Base-by-base conservation (phyloP, 92 coral and sea anemone genomes). In the Phenganax subtilis region DNA sequence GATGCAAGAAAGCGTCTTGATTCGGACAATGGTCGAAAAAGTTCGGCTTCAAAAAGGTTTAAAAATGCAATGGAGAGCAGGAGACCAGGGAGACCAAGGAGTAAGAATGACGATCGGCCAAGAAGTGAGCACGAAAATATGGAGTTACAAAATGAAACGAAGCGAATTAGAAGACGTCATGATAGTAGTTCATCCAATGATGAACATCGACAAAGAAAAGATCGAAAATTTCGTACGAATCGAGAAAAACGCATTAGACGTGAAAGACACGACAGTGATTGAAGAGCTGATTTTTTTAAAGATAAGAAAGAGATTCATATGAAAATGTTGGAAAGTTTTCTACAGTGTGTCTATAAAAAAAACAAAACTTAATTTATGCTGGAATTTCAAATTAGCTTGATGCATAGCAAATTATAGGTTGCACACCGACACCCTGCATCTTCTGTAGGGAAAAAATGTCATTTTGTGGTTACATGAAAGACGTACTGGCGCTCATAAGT, bases 221-320 rank as follows among this genome's bases (percentile, higher is more conserved):
- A 75, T 8, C 37, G 63, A 29, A 25, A 75, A 17, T 1, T n/a
- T 17, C 51, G 16, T 14, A 57, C 47, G 58, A 55, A 53, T 20
- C 29, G 37, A 27, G 28, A 65, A 15, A 17, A 12, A 11, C 25
- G n/a, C 28, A 65, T 0, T 9, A 75, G 80, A 55, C 80, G 66
- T 55, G 53, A 57, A 3, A 75, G 80, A 75, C 80, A 77, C 51
- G 82, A 59, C 64, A 77, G 82, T 77, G 57, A 77, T 10, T 77
- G 29, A 75, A 59, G 5, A 37, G 5, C 47, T 37, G 47, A 37
- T 37, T 37, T 37, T 37, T 37, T 2, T 37, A 37, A 37, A 37
- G 47, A 37, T 37, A 37, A 37, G 47, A 37, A 37, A 37, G 47
- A 5, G 47, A 37, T 37, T 37, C 47, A 37, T 5, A 5, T 37